phyloP scores from a whole-genome alignment of 1,140 invertebrate genomes.

The Battus philenor region DNA sequence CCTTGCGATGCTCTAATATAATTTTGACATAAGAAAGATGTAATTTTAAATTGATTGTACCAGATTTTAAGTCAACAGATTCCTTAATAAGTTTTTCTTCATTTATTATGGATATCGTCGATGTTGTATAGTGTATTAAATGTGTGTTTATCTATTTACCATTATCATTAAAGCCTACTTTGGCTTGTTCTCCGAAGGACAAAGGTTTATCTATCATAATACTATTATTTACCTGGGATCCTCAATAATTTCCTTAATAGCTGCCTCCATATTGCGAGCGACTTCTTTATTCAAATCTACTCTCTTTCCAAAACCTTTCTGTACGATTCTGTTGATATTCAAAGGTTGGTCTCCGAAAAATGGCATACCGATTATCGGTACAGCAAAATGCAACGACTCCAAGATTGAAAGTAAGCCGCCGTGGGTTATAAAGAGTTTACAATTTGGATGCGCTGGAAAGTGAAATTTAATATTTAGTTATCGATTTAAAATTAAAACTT shows the following conservation, averaged over 20 bases:
- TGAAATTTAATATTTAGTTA: too few species aligned
- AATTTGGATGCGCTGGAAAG: slow-evolving; percentile 79
- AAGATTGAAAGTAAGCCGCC: slow-evolving; percentile 79
- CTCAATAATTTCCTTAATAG: slow-evolving; percentile 22
- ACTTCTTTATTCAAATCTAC: slow-evolving; percentile 23
- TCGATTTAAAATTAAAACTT: not conserved
- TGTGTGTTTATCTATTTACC: too few species aligned
- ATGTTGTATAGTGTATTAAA: too few species aligned
- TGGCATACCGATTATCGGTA: slow-evolving; percentile 80
- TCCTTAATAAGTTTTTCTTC: too few species aligned
- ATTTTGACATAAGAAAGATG: too few species aligned
- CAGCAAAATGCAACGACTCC: slow-evolving; percentile 79
- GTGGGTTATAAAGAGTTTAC: slow-evolving; percentile 80
- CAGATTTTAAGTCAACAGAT: too few species aligned
- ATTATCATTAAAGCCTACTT: too few species aligned
- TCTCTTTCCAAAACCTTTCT: slow-evolving; percentile 24
- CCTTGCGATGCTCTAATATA: too few species aligned
- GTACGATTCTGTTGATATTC: slow-evolving; percentile 41
- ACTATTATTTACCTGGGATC: slow-evolving; percentile 24
- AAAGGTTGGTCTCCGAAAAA: slow-evolving; percentile 78
- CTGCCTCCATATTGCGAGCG: slow-evolving; percentile 21
- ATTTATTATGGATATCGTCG: too few species aligned
- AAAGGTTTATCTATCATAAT: too few species aligned
- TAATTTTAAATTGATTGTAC: too few species aligned
- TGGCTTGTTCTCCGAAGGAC: too few species aligned